Evolutionary conservation across 1,140 invertebrate genomes (phyloP), one percentile per base, ranked within the genome.

Genomic region (Lordiphosa clarofinis): DNA sequence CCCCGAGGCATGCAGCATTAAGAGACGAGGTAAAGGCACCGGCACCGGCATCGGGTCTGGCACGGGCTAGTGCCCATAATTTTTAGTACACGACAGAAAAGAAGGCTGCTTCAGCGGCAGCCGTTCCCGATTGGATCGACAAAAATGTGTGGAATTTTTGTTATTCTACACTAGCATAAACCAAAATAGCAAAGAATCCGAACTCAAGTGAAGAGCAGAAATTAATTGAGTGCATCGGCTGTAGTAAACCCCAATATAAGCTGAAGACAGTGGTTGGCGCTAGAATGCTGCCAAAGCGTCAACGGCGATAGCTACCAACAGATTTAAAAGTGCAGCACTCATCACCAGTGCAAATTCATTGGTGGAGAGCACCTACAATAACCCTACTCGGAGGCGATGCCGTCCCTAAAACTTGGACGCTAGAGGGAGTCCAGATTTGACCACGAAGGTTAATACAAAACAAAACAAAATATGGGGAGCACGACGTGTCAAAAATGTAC

Each of bases 31-130:
- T 37, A 56, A 35, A 55, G 56, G 47, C 15, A 35, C 35, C 31
- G 67, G 67, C 49, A 70, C 53, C 58, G 74, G 73, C 78, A 71
- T 73, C 66, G 56, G 59, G 59, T 73, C 68, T 82, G 76, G 78
- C 78, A 78, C 78, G 78, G 79, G 79, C 70, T 87, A 70, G 67
- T 50, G 73, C 60, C 65, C 72, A 86, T 79, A 74, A 81, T 87
- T 84, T 82, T 64, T 53, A 58, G 54, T 56, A 63, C 66, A 75
- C 62, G 73, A 79, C 62, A 60, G 59, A 62, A 68, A 40, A 48
- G 57, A 47, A 46, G 52, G 47, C 54, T 48, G 68, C 40, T 61
- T 55, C 53, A 39, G 47, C 48, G 49, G 68, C 49, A 21, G 53
- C 43, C 50, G 47, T 49, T 49, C 35, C 40, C 44, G 72, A 65